These are phyloP conservation scores for Drosophila koepferae DNA, from an alignment of 2,888 invertebrate species.

Conservation along the genomic window DNA sequence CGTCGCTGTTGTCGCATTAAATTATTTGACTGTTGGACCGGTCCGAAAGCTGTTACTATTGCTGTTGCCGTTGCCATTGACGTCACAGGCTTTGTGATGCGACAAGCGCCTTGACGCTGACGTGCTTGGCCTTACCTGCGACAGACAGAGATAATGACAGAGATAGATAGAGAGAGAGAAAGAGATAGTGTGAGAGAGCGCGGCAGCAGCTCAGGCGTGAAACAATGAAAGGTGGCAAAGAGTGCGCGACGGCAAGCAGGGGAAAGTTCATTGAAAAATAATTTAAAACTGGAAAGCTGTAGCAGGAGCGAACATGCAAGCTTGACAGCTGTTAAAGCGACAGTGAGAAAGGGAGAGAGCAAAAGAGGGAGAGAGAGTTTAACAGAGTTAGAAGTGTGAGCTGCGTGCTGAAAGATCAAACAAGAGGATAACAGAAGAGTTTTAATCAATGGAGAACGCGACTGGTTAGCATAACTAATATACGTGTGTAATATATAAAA, in stretches of 20 bases:
- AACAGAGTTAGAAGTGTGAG: not conserved
- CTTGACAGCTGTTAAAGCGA: constrained; percentile 2
- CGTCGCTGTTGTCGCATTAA: constrained; percentile 50
- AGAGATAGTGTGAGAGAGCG: constrained; percentile 3
- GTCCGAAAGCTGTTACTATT: constrained; percentile 74
- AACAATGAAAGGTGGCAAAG: constrained; percentile 12
- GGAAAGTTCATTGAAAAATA: constrained; percentile 30
- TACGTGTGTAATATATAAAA: not conserved
- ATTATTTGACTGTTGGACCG: constrained; percentile 69
- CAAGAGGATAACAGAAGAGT: not conserved
- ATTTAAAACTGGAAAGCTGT: constrained; percentile 15
- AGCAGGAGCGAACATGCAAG: constrained; percentile 8
- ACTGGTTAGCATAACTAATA: not conserved
- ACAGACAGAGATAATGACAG: not conserved
- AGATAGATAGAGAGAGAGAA: not conserved
- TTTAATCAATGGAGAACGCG: constrained; percentile 29
- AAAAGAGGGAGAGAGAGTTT: not conserved
- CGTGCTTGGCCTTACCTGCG: constrained; percentile 43
- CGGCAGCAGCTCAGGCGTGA: constrained; percentile 56
- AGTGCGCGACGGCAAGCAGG: not conserved
- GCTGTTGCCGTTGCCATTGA: constrained; percentile 55
- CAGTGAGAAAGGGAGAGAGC: not conserved
- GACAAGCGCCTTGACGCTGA: constrained; percentile 39
- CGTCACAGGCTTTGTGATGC: constrained; percentile 66
- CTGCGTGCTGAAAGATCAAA: not conserved